Conservation (phyloP, 2,797 vertebrate species). For the Lacerta agilis region DNA sequence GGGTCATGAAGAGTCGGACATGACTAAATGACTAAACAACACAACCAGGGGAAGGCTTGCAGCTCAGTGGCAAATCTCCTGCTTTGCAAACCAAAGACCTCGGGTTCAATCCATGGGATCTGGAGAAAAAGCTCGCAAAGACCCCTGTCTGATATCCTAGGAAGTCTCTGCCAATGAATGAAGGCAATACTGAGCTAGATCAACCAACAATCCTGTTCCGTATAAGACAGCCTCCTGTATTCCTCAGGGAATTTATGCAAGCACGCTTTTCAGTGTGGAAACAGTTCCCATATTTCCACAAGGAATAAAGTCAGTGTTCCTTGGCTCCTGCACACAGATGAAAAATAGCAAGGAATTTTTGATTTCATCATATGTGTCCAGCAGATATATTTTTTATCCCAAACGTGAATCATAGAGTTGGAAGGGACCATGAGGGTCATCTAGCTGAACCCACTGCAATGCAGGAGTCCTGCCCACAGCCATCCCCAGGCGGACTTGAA, state of each 20-base stretch:
- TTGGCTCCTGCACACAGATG: not conserved
- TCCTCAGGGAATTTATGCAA: not conserved
- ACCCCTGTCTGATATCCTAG: not conserved
- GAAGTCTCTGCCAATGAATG: not conserved
- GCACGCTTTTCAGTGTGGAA: too few species aligned
- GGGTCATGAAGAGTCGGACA: too few species aligned
- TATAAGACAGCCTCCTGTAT: not conserved
- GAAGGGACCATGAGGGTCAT: too few species aligned
- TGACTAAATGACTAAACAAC: too few species aligned
- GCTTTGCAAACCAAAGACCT: not conserved
- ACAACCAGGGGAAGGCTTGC: not conserved
- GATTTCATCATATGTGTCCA: not conserved
- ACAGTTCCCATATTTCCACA: too few species aligned
- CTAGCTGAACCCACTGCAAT: too few species aligned
- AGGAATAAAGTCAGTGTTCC: too few species aligned
- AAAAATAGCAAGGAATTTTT: not conserved
- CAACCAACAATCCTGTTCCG: not conserved
- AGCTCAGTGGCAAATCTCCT: not conserved
- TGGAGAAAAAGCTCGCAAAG: not conserved
- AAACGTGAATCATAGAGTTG: too few species aligned
- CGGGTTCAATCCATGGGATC: not conserved
- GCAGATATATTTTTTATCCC: not conserved
- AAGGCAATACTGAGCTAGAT: not conserved
- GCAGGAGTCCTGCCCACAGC: too few species aligned
- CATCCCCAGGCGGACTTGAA: too few species aligned